Evolutionary conservation across 2,888 invertebrate genomes (phyloP).

Genomic region (Prenolepis imparis): DNA sequence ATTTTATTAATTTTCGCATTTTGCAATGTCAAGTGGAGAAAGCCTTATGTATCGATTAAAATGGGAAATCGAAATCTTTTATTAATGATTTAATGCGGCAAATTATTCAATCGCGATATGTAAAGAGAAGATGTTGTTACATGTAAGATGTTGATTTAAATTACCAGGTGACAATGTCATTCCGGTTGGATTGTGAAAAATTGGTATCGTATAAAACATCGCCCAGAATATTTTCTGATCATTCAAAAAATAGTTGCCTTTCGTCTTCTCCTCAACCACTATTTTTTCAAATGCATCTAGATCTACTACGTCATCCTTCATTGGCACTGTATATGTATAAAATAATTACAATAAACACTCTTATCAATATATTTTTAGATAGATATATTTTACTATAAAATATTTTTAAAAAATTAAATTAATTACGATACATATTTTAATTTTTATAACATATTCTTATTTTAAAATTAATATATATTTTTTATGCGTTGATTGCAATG

Average conservation of each 20-base stretch:
- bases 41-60: not conserved
- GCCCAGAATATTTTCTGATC: constrained; percentile 87
- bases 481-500: no score
- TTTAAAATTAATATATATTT: no score
- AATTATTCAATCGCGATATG: not conserved
- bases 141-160: constrained; percentile 1
- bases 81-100: not conserved
- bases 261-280: constrained; percentile 82
- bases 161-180: constrained; percentile 86
- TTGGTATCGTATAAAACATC: constrained; percentile 88
- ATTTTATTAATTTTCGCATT: not conserved
- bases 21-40: not conserved
- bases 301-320: constrained; percentile 87
- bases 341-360: not conserved
- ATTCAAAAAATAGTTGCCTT: constrained; percentile 74
- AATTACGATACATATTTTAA: no score
- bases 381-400: not conserved
- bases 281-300: constrained; percentile 86
- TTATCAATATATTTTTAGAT: not conserved
- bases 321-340: constrained; percentile 85
- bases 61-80: not conserved
- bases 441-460: no score
- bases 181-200: constrained; percentile 89
- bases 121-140: not conserved
- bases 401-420: not conserved